Evolutionary conservation across 35 echinoderm and acorn worm genomes (phyloP).

Genomic region (Apostichopus parvimensis): DNA sequence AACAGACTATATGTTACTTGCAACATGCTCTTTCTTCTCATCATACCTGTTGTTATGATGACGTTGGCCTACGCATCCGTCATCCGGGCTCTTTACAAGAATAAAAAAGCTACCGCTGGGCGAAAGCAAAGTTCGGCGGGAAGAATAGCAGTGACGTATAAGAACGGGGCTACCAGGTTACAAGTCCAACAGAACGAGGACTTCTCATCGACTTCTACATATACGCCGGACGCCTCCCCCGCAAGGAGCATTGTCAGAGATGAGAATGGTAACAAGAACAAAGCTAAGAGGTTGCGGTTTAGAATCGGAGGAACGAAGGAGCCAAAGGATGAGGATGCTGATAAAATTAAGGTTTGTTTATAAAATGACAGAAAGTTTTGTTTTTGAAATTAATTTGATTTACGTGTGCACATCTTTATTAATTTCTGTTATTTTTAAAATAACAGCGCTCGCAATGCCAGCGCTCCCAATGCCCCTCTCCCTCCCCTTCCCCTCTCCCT

Average conservation of each 20-base stretch:
- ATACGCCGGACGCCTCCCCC: conserved; percentile 1
- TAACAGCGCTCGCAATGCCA: too few relatives aligned
- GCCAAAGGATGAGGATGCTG: conserved; percentile 5
- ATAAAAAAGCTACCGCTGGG: conserved; percentile 31
- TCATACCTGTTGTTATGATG: conserved; percentile 32
- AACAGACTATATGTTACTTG: conserved; percentile 13
- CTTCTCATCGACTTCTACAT: conserved; percentile 16
- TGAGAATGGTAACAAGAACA: not conserved
- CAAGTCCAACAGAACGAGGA: conserved; percentile 3
- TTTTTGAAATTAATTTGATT: not conserved
- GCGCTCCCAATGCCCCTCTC: too few relatives aligned
- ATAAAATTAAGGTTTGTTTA: conserved; percentile 26
- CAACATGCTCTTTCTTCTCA: conserved; percentile 20
- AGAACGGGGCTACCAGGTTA: conserved; percentile 18
- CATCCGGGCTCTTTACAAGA: conserved; percentile 28
- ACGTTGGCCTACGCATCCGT: conserved; percentile 22
- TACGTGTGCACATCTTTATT: not conserved
- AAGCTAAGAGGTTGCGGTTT: not conserved
- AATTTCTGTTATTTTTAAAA: not conserved
- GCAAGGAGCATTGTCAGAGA: not conserved
- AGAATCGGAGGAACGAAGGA: not conserved
- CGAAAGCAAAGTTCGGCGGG: conserved; percentile 30
- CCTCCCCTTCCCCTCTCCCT: too few relatives aligned
- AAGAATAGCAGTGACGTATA: not conserved
- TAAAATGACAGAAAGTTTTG: not conserved